These are phyloP conservation scores for Drosophila pectinifera DNA, from an alignment of 1,140 invertebrate genomes.

Conservation along the genomic window DNA sequence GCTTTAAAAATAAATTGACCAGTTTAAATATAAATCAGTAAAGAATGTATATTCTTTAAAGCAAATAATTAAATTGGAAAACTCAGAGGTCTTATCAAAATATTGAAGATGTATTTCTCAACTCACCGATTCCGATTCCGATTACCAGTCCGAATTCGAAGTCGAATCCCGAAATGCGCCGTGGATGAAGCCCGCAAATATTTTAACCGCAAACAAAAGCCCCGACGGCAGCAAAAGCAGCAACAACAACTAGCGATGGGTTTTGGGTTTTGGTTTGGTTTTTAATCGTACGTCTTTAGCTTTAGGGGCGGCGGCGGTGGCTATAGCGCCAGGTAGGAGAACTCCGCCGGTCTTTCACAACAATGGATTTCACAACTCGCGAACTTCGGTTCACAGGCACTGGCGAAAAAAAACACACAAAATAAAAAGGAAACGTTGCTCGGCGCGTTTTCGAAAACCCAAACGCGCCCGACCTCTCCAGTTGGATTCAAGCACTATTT, in stretches of 20 bases:
- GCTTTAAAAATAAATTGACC: no score
- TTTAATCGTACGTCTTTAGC: conserved; percentile 22
- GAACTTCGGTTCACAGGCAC: conserved; percentile 15
- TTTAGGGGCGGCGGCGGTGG: conserved; percentile 36
- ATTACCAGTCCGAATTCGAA: conserved; percentile 21
- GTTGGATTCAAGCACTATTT: neutral
- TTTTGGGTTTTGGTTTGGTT: conserved; percentile 15
- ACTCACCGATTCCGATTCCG: conserved; percentile 29
- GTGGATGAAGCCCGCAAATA: conserved; percentile 65
- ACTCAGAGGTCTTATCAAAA: neutral
- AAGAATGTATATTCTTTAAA: no score
- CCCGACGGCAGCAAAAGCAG: conserved; percentile 32
- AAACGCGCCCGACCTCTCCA: neutral
- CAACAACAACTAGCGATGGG: conserved; percentile 16
- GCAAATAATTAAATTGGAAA: neutral
- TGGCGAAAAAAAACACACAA: neutral
- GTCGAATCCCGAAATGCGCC: conserved; percentile 30
- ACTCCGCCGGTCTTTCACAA: conserved; percentile 32
- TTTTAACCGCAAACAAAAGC: conserved; percentile 67
- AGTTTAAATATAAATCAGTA: neutral
- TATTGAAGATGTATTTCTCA: conserved; percentile 1
- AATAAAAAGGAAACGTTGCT: conserved; percentile 2
- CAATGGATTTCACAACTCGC: conserved; percentile 13
- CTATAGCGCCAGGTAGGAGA: conserved; percentile 66
- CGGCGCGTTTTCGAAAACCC: neutral